A percentile compares a stretch with the other conserved stretches of the same genome.
phyloP scores from a whole-genome alignment of 2,888 invertebrate species.

The Oxytorus armatus region DNA sequence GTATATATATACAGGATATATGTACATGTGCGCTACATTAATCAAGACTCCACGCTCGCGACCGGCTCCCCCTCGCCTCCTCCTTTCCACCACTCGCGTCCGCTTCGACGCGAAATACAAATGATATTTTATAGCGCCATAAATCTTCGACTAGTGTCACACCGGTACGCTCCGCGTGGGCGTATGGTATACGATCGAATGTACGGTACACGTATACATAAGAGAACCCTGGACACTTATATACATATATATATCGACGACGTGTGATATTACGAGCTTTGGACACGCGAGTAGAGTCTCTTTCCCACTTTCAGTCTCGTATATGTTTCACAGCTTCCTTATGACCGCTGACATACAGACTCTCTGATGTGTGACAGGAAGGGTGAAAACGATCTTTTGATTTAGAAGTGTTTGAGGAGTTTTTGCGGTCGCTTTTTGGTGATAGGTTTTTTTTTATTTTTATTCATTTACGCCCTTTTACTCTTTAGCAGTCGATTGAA shows the following conservation, averaged over 20 bases:
- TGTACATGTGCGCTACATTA: slow-evolving; percentile 78
- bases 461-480: too few relatives aligned
- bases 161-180: slow-evolving; percentile 67
- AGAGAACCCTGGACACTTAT: slow-evolving; percentile 1
- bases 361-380: slow-evolving; percentile 29
- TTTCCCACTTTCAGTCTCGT: slow-evolving; percentile 60
- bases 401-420: slow-evolving; percentile 25
- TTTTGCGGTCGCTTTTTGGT: slow-evolving; percentile 32
- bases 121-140: slow-evolving; percentile 84
- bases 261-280: slow-evolving; percentile 57
- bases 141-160: slow-evolving; percentile 82
- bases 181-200: slow-evolving; percentile 50
- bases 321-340: slow-evolving; percentile 57
- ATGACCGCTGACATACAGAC: slow-evolving; percentile 27
- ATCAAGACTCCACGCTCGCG: slow-evolving; percentile 75
- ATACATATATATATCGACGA: slow-evolving; percentile 45
- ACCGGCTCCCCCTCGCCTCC: slow-evolving; percentile 34
- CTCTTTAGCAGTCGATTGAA: too few relatives aligned
- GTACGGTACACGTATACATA: slow-evolving; percentile 2
- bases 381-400: slow-evolving; percentile 53
- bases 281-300: slow-evolving; percentile 57
- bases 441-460: slow-evolving; percentile 4
- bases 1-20: slow-evolving; percentile 19
- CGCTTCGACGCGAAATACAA: slow-evolving; percentile 84
- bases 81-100: slow-evolving; percentile 67